These are phyloP conservation scores for Anisognathus igniventris DNA, from an alignment of 2,797 vertebrate genomes.

Conservation along the genomic window DNA sequence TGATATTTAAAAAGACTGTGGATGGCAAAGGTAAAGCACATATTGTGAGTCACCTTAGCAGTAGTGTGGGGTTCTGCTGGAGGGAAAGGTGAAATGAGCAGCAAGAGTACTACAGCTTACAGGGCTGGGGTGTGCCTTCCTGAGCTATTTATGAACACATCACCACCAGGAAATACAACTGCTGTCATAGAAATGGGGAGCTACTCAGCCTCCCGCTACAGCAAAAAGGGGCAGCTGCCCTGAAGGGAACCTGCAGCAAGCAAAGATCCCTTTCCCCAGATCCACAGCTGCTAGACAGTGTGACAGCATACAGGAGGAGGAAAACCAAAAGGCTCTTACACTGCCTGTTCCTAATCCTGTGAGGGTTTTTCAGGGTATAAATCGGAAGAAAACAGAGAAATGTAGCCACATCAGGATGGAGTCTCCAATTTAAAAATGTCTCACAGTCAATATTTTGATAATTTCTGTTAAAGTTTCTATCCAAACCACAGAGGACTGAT, in stretches of 20 bases:
- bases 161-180: background rate
- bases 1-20: background rate
- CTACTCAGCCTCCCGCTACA: background rate
- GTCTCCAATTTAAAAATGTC: background rate
- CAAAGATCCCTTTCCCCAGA: background rate
- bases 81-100: background rate
- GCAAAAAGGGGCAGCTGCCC: background rate
- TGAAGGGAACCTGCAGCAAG: background rate
- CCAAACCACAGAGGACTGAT: background rate
- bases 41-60: background rate
- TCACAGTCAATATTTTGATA: background rate
- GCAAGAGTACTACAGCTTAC: background rate
- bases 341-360: background rate
- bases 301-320: background rate
- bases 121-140: background rate
- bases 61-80: background rate
- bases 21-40: background rate
- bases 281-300: background rate
- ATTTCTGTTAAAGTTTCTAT: background rate
- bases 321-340: background rate
- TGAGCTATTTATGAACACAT: background rate
- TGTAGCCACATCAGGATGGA: background rate
- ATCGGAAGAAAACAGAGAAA: constrained; percentile 22
- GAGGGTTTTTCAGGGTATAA: background rate
- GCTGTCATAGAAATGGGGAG: background rate